These are phyloP conservation scores for Larimichthys crocea DNA, from an alignment of 2,113 vertebrate species.

Conservation along the genomic window DNA sequence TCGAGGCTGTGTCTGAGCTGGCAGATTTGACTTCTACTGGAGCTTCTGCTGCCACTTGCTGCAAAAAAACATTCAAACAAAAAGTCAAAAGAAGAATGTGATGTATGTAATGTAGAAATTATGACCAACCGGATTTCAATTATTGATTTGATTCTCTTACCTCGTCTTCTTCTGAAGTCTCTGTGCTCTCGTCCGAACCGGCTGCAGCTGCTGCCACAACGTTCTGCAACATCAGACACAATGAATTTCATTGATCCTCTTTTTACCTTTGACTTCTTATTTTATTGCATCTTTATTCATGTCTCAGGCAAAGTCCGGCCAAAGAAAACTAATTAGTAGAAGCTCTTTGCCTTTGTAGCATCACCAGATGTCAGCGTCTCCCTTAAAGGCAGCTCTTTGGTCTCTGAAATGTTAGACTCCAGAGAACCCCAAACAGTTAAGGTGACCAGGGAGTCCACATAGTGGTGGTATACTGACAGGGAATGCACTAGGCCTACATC, in stretches of 20 bases:
- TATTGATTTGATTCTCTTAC: conserved; percentile 53
- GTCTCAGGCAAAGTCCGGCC: neutral
- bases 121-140: neutral
- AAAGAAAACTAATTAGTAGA: neutral
- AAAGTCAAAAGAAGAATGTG: neutral
- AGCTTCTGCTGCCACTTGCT: conserved; percentile 26
- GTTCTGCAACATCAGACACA: conserved; percentile 53
- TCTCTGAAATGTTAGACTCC: neutral
- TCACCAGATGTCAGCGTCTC: neutral
- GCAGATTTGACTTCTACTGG: conserved; percentile 33
- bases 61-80: neutral
- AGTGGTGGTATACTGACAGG: neutral
- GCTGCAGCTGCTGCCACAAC: conserved; percentile 31
- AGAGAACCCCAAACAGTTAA: neutral
- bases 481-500: neutral
- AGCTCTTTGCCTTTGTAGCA: neutral
- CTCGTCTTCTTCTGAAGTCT: conserved; percentile 73
- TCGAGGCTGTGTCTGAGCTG: conserved; percentile 28
- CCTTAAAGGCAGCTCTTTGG: neutral
- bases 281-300: neutral
- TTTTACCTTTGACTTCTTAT: neutral
- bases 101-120: no score
- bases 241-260: neutral
- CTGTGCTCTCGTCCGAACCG: conserved; percentile 76
- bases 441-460: neutral